Evolutionary conservation across 2,113 vertebrate genomes (phyloP).

Genomic region (Salvelinus namaycush): DNA sequence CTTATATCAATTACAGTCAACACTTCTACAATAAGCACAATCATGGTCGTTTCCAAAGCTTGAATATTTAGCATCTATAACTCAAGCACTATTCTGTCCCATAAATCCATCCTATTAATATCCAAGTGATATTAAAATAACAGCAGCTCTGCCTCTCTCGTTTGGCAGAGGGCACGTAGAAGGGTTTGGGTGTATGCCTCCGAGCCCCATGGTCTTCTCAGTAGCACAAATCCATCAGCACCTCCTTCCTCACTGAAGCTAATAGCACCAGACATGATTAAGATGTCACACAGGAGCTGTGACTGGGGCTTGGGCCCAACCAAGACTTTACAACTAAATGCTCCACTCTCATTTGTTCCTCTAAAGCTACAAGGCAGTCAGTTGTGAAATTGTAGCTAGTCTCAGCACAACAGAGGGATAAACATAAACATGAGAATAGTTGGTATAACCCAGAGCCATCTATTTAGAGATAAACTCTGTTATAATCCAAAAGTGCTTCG

Average conservation of each 20-base stretch:
- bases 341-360: background rate
- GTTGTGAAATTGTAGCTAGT: background rate
- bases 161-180: slow-evolving; percentile 5
- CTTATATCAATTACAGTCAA: background rate
- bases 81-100: background rate
- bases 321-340: background rate
- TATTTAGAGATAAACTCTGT: too few relatives aligned
- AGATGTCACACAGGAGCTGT: slow-evolving; percentile 14
- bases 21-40: background rate
- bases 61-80: background rate
- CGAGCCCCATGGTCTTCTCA: slow-evolving; percentile 7
- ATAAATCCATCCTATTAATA: slow-evolving; percentile 29
- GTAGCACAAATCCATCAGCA: slow-evolving; percentile 27
- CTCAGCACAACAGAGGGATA: background rate
- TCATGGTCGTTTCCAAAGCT: background rate
- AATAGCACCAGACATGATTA: background rate
- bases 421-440: background rate
- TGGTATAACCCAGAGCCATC: too few relatives aligned
- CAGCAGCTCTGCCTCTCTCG: slow-evolving; percentile 10
- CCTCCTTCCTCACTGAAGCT: slow-evolving; percentile 11
- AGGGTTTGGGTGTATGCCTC: slow-evolving; percentile 22
- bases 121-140: slow-evolving; percentile 36
- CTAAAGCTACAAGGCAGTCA: background rate
- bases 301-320: background rate
- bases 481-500: too few relatives aligned